Evolutionary conservation across 2,797 vertebrate species (phyloP).

Genomic region (Xerus rutilus): DNA sequence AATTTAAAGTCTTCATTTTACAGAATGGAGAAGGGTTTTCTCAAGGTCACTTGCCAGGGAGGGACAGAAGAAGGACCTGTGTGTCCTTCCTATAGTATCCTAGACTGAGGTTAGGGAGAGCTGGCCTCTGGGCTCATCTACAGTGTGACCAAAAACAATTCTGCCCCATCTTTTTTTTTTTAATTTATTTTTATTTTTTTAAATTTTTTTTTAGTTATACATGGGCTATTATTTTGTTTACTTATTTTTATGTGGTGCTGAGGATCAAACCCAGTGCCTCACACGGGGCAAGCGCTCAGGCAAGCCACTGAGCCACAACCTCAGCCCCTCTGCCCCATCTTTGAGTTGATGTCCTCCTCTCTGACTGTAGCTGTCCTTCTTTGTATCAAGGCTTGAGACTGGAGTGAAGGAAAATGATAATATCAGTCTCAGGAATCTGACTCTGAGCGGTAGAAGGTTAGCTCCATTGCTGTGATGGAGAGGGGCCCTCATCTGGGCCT

Average conservation of each 20-base stretch:
- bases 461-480: background rate
- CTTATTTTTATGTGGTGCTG: too few relatives aligned
- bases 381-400: background rate
- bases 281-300: too few relatives aligned
- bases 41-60: constrained; percentile 61
- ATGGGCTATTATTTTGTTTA: too few relatives aligned
- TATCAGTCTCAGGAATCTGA: background rate
- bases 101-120: background rate
- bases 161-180: background rate
- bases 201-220: too few relatives aligned
- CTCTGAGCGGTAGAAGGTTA: background rate
- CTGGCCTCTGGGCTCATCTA: background rate
- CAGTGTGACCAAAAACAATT: background rate
- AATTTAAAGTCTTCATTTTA: constrained; percentile 53
- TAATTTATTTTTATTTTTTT: too few relatives aligned
- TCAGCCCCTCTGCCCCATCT: background rate
- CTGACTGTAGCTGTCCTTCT: background rate
- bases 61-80: background rate
- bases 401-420: background rate
- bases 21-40: background rate
- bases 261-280: too few relatives aligned
- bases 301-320: too few relatives aligned
- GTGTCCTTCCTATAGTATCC: background rate
- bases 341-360: background rate
- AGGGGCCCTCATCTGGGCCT: background rate